Evolutionary conservation across 2,113 vertebrate species (phyloP).

Genomic region (Orientallactaga bullata): DNA sequence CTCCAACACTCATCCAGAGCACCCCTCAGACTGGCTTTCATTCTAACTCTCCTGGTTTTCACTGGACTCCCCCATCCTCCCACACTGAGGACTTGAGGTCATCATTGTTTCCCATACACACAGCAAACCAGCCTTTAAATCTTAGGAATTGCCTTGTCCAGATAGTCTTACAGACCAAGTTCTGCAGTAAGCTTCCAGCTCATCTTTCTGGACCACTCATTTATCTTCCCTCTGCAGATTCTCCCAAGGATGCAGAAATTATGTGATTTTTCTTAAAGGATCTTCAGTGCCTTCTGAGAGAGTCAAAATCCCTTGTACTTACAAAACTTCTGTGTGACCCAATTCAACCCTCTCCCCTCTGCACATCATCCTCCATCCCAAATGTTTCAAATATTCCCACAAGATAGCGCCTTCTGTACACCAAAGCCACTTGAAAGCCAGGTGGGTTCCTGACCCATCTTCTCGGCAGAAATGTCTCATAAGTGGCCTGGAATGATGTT

Average conservation of each 20-base stretch:
- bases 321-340: background rate
- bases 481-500: background rate
- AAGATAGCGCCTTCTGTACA: background rate
- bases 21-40: background rate
- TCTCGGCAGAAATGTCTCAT: background rate
- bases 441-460: background rate
- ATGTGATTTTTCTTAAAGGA: conserved; percentile 19
- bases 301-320: background rate
- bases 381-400: conserved; percentile 8
- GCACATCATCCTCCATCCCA: background rate
- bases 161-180: background rate
- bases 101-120: background rate
- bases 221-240: background rate
- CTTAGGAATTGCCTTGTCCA: background rate
- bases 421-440: background rate
- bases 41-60: background rate
- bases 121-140: background rate
- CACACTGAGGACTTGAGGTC: background rate
- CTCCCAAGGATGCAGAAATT: background rate
- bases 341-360: background rate
- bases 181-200: background rate
- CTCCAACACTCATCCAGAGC: background rate
- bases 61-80: background rate
- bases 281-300: background rate
- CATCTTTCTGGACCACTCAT: background rate